Conservation (phyloP, 2,888 invertebrate genomes). For the Acrobasis repandana region DNA sequence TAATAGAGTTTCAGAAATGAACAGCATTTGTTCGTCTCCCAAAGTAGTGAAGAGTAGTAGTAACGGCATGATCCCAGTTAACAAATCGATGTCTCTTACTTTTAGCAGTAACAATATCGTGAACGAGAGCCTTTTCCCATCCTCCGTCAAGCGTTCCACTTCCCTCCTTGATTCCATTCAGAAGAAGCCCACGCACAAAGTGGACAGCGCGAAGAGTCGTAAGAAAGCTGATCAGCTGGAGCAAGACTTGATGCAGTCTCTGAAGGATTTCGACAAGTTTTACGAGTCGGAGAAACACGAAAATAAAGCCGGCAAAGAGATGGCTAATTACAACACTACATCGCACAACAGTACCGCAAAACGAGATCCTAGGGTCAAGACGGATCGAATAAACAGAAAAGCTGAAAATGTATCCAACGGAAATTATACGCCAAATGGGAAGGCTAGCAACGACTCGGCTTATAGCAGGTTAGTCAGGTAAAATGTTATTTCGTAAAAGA, state of each 20-base stretch:
- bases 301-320: conserved; percentile 54
- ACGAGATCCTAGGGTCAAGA: conserved; percentile 55
- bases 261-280: conserved; percentile 77
- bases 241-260: conserved; percentile 76
- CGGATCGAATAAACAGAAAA: conserved; percentile 64
- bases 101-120: conserved; percentile 81
- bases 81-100: conserved; percentile 81
- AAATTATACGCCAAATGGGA: conserved; percentile 68
- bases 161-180: conserved; percentile 81
- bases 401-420: conserved; percentile 58
- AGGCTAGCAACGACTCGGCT: conserved; percentile 86
- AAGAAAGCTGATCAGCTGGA: conserved; percentile 75
- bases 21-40: conserved; percentile 63
- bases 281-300: conserved; percentile 70
- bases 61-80: conserved; percentile 70
- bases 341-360: conserved; percentile 55
- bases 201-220: conserved; percentile 63
- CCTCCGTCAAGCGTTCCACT: conserved; percentile 81
- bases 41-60: conserved; percentile 57
- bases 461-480: conserved; percentile 91
- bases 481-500: conserved; percentile 36
- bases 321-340: conserved; percentile 44
- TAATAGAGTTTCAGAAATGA: conserved; percentile 58
- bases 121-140: conserved; percentile 73
- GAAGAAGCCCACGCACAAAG: conserved; percentile 62